phyloP scores from a whole-genome alignment of 2,888 invertebrate species.

The Corbicula japonica region DNA sequence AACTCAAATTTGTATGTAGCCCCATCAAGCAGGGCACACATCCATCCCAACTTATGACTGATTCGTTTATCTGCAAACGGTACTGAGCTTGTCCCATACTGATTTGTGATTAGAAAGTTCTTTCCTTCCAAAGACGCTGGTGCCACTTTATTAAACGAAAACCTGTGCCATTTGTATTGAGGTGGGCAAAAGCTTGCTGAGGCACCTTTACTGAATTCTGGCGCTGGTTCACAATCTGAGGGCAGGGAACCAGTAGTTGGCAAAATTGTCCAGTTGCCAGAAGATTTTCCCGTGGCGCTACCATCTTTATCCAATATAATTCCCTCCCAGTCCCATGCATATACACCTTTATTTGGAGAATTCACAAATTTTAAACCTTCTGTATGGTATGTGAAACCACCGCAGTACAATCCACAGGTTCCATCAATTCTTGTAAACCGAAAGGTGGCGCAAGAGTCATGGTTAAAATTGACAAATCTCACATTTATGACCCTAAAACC shows the following conservation, averaged over 20 bases:
- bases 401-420: constrained; percentile 70
- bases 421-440: constrained; percentile 73
- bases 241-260: constrained; percentile 74
- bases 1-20: constrained; percentile 72
- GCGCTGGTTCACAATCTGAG: constrained; percentile 35
- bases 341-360: constrained; percentile 68
- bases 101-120: constrained; percentile 71
- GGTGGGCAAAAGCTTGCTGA: constrained; percentile 72
- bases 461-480: constrained; percentile 61
- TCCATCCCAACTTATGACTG: constrained; percentile 82
- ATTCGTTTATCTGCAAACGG: constrained; percentile 76
- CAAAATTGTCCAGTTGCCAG: constrained; percentile 66
- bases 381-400: constrained; percentile 75
- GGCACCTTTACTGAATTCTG: constrained; percentile 37
- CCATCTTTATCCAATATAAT: constrained; percentile 81
- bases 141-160: constrained; percentile 76
- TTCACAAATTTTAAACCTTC: constrained; percentile 67
- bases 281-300: constrained; percentile 70
- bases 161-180: constrained; percentile 76
- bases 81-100: constrained; percentile 69
- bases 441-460: constrained; percentile 63
- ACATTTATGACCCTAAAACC: constrained; percentile 75
- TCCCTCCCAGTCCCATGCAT: constrained; percentile 74
- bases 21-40: constrained; percentile 72
- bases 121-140: constrained; percentile 76